Percentiles rank a stretch among this genome's conserved stretches.
phyloP scores from a whole-genome alignment of 2,113 vertebrate genomes.

The Aegotheles bennettii region DNA sequence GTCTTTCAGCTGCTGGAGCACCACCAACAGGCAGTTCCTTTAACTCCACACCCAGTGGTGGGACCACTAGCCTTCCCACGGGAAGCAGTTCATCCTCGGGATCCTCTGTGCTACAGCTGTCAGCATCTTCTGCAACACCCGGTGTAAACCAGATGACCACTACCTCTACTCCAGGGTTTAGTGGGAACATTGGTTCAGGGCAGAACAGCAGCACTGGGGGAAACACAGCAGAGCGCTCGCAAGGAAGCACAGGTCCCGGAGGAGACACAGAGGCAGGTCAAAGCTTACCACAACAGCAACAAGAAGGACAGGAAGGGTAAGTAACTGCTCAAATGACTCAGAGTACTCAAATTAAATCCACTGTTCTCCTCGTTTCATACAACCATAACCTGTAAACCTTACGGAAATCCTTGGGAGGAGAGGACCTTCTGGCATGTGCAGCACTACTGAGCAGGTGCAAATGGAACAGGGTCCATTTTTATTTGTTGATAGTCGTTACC shows the following conservation, averaged over 20 bases:
- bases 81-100: slow-evolving; percentile 48
- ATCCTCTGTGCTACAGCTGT: slow-evolving; percentile 66
- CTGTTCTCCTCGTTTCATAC: background rate
- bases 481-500: background rate
- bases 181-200: slow-evolving; percentile 45
- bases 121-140: slow-evolving; percentile 67
- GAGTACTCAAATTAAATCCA: too few species aligned
- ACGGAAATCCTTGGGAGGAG: background rate
- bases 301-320: slow-evolving; percentile 78
- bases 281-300: slow-evolving; percentile 70
- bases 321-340: background rate
- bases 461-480: background rate
- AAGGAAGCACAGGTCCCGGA: slow-evolving; percentile 61
- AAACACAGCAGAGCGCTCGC: slow-evolving; percentile 65
- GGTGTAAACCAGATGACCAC: slow-evolving; percentile 58
- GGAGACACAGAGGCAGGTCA: slow-evolving; percentile 76
- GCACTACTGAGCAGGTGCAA: background rate
- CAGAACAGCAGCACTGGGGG: slow-evolving; percentile 67
- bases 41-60: slow-evolving; percentile 65
- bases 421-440: background rate
- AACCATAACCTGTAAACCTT: background rate
- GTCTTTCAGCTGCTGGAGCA: slow-evolving; percentile 34
- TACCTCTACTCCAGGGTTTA: slow-evolving; percentile 72
- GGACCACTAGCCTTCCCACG: slow-evolving; percentile 49
- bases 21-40: slow-evolving; percentile 61